Base-by-base conservation (phyloP, 2,888 invertebrate genomes). In the Dolomedes plantarius region DNA sequence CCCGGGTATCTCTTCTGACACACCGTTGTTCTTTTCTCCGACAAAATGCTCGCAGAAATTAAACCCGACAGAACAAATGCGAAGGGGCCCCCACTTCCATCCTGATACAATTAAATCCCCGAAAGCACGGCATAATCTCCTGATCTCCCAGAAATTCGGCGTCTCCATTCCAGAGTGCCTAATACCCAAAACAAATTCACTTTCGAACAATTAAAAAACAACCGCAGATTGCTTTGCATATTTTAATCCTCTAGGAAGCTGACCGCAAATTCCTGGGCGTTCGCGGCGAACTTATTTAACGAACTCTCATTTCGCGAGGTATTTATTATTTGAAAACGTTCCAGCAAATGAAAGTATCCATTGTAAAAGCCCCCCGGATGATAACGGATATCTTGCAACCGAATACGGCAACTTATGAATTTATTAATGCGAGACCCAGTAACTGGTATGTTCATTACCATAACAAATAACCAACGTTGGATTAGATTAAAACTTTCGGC, bases 401-500 rank as follows among this genome's bases (percentile, higher is more conserved):
- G 23, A 23, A 56, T 23, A 9, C 5, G 2, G 56, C 56, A 56
- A 56, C 23, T 56, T 56, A 56, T 56, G 56, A 56, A 56, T 56
- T 56, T 56, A 56, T 56, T 56, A 56, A 56, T 56, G 56, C 23
- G 56, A 11, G 23, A 56, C 56, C 56, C 56, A 56, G 3, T 5
- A 23, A 56, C 56, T 56, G 36, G 1, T 1, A 23, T 56, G 41
- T 23, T 56, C 56, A 56, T 56, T 56, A 56, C 56, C 56, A 56
- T 56, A 56, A 56, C 56, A 56, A 56, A 56, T 56, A 56, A 56
- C 23, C 56, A 23, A 5, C 56, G 23, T 11, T 56, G 56, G 56
- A 56, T 56, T 56, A 56, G 56, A 56, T 56, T 56, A 56, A 56
- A 56, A 56, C 56, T 56, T 56, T 56, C 23, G 23, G 56, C 23